These are phyloP conservation scores for Rhipidura dahli DNA, from an alignment of 2,113 vertebrate genomes.

Conservation along the genomic window DNA sequence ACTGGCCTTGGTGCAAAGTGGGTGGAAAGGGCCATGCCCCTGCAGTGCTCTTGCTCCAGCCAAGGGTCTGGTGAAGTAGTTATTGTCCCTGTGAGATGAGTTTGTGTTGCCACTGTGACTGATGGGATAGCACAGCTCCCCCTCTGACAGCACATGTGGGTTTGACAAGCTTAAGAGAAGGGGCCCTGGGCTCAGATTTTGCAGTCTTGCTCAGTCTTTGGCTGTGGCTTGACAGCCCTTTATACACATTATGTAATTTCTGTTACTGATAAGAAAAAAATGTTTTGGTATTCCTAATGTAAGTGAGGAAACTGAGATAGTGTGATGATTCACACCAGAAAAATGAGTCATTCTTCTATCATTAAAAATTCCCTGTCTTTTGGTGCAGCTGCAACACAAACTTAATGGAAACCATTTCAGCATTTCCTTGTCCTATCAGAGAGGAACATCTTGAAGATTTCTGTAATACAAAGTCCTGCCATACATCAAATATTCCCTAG, in stretches of 20 bases:
- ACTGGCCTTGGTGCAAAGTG: not conserved
- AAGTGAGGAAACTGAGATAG: not conserved
- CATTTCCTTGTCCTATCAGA: not conserved
- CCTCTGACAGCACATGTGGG: accelerated
- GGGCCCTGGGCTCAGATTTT: not conserved
- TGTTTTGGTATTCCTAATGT: not conserved
- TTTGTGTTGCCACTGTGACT: not conserved
- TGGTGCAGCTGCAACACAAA: not conserved
- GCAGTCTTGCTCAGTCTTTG: not conserved
- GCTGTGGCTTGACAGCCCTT: not conserved
- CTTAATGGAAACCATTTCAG: not conserved
- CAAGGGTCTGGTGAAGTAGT: not conserved
- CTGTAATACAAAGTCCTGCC: not conserved
- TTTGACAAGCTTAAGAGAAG: not conserved
- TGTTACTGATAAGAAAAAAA: not conserved
- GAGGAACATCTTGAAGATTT: not conserved
- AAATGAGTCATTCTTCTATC: not conserved
- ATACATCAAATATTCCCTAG: not conserved
- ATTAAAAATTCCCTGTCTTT: not conserved
- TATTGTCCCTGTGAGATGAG: not conserved
- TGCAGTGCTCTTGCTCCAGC: not conserved
- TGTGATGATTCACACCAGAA: not conserved
- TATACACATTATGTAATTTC: not conserved
- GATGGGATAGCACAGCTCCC: not conserved
- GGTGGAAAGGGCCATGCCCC: not conserved